phyloP scores from a whole-genome alignment of 92 coral and sea anemone genomes.

The Pocillopora grandis region DNA sequence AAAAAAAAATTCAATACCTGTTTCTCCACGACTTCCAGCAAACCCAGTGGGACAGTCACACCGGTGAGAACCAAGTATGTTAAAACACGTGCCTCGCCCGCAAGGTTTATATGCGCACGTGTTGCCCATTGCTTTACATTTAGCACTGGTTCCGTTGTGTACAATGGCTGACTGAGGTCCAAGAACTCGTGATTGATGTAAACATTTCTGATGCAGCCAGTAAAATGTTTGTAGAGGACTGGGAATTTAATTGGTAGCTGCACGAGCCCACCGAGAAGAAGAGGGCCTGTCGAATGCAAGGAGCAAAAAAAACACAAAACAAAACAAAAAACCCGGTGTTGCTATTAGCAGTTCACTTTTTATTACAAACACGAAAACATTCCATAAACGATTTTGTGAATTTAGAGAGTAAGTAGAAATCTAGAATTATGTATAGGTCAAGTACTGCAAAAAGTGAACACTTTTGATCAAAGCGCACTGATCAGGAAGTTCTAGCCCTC shows the following conservation, averaged over 20 bases:
- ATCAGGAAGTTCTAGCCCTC: too few species aligned
- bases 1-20: slow-evolving; percentile 63
- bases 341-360: too few species aligned
- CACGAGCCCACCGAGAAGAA: slow-evolving; percentile 81
- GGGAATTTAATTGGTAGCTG: slow-evolving; percentile 54
- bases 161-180: slow-evolving; percentile 72
- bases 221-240: slow-evolving; percentile 57
- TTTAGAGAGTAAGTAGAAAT: too few species aligned
- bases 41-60: slow-evolving; percentile 76
- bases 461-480: too few species aligned
- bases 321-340: too few species aligned
- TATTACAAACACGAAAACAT: too few species aligned
- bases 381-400: too few species aligned
- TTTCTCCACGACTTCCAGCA: slow-evolving; percentile 83
- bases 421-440: too few species aligned
- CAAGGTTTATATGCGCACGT: slow-evolving; percentile 75
- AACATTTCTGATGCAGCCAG: slow-evolving; percentile 82
- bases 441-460: too few species aligned
- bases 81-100: slow-evolving; percentile 69
- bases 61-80: slow-evolving; percentile 56
- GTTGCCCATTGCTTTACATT: slow-evolving; percentile 70
- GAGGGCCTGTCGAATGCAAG: slow-evolving; percentile 81
- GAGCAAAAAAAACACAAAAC: slow-evolving; percentile 65
- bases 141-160: slow-evolving; percentile 62
- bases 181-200: slow-evolving; percentile 72